Evolutionary conservation across 2,797 vertebrate genomes (phyloP).

Genomic region (Sebastiscus tertius): DNA sequence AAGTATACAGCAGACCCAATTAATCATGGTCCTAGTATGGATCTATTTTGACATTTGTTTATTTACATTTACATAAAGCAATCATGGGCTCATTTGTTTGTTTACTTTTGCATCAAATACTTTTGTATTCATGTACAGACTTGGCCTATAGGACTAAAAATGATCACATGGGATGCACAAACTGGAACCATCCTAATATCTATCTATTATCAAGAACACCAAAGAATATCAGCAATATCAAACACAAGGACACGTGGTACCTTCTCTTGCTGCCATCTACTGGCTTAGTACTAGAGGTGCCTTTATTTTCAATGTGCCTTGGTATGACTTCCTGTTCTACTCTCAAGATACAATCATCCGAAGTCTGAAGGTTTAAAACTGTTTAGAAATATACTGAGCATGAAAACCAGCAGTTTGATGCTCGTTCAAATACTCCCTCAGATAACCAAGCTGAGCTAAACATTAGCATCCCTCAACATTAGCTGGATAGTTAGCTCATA

Average conservation of each 20-base stretch:
- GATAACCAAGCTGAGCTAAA: neutral
- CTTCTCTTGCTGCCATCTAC: constrained; percentile 21
- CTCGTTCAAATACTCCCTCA: rapidly evolving
- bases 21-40: neutral
- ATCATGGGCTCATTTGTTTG: neutral
- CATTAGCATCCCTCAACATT: rapidly evolving
- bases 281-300: neutral
- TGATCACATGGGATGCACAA: neutral
- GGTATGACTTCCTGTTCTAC: neutral
- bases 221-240: neutral
- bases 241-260: neutral
- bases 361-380: neutral
- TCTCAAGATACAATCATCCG: rapidly evolving
- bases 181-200: neutral
- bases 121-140: neutral
- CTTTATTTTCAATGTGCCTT: neutral
- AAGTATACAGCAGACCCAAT: neutral
- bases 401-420: too few relatives aligned
- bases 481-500: neutral
- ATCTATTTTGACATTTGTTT: neutral
- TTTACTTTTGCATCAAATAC: neutral
- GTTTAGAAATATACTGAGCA: neutral
- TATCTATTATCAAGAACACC: neutral
- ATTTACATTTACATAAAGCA: neutral
- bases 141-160: neutral